Base-by-base conservation (phyloP, 1,140 invertebrate genomes). In the Ips typographus region DNA sequence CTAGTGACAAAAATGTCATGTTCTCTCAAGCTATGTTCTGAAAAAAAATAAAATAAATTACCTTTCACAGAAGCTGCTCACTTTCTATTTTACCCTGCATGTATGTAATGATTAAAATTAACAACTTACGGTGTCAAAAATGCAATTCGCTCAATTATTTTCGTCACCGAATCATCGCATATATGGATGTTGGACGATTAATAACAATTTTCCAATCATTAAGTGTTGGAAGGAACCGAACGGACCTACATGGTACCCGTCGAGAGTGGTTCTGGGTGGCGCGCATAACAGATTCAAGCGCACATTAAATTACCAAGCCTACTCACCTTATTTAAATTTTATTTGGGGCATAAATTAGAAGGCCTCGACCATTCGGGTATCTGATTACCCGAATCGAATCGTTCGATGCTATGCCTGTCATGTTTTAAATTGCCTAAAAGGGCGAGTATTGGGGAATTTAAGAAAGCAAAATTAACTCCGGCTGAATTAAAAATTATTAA, bases 261-360 rank as follows among this genome's bases (percentile, higher is more conserved):
- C 53, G 53, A 56, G 53, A 56, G 53, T 37, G 53, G 38, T 59
- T 59, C 57, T 59, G 57, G 57, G 57, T 59, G 57, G 57, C 57
- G 40, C 39, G 39, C 57, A 59, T 41, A 41, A 59, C 39, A 55
- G 52, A 55, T 55, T 37, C 8, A 55, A 55, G 36, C 8, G 52
- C 36, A 59, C 57, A 41, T 59, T 41, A 41, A 59, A 59, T 59
- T 41, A 41, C 57, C 57, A 8, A 59, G 57, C 38, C 57, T 55
- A 55, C 52, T 37, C 52, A 55, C 52, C 52, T 59, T 59, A 59
- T 59, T 59, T 59, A 59, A 59, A 59, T 59, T 59, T 59, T 59
- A 59, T 59, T 59, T 59, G 40, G 57, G 57, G 57, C 57, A 59
- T 59, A 59, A 59, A 59, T 59, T 59, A 59, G 38, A 40, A n/a